A percentile compares a stretch with the other conserved stretches of the same genome.
phyloP scores from a whole-genome alignment of 92 coral and sea anemone genomes.

The Isaurus tuberculatus region DNA sequence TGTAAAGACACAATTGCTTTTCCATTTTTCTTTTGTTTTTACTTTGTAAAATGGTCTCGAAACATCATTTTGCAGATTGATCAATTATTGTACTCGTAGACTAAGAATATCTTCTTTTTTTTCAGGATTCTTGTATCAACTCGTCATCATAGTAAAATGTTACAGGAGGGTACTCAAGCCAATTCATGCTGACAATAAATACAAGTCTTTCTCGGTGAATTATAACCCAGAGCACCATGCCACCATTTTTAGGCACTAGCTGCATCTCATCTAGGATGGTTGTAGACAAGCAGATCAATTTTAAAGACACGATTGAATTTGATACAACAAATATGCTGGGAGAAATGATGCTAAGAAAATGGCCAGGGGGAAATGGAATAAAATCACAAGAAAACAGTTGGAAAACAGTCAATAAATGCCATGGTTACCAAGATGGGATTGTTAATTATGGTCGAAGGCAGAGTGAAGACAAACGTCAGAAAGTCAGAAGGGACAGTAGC shows the following conservation, averaged over 20 bases:
- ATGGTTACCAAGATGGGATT: conserved; percentile 30
- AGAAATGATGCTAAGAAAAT: neutral
- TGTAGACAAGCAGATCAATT: neutral
- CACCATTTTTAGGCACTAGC: conserved; percentile 20
- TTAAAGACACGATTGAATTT: neutral
- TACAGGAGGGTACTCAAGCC: neutral
- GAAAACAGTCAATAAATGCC: neutral
- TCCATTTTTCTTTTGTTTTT: no score
- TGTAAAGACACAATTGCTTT: no score
- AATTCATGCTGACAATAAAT: neutral
- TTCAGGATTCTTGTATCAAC: neutral
- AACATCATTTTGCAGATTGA: neutral
- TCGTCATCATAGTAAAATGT: neutral
- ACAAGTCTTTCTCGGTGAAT: neutral
- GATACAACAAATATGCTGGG: neutral
- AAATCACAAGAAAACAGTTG: neutral
- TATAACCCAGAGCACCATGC: neutral
- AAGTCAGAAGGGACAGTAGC: conserved; percentile 11
- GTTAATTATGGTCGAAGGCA: conserved; percentile 30
- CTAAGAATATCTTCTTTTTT: neutral
- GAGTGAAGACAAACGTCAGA: conserved; percentile 29
- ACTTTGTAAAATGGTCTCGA: no score
- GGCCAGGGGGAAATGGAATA: neutral
- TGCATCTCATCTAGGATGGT: neutral
- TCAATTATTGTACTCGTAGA: neutral